These are phyloP conservation scores for Saimiri boliviensis DNA, from an alignment of 2,113 vertebrate genomes.

Conservation along the genomic window DNA sequence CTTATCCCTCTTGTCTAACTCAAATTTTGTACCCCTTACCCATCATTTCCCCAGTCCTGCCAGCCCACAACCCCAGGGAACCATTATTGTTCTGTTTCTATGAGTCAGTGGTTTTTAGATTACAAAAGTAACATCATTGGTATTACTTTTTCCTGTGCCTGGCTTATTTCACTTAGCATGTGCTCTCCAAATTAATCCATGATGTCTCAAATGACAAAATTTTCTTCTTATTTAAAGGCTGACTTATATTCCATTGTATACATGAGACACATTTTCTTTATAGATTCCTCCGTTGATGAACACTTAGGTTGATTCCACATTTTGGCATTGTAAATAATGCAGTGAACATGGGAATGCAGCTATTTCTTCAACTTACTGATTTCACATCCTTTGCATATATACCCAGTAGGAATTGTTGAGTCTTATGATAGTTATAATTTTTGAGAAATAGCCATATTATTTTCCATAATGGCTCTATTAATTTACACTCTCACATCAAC, in stretches of 20 bases:
- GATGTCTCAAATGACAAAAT: background rate
- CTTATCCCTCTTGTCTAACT: background rate
- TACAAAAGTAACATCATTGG: background rate
- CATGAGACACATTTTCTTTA: background rate
- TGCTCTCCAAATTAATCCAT: background rate
- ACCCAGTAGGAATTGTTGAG: background rate
- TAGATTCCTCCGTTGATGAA: background rate
- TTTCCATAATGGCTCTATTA: background rate
- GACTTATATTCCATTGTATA: background rate
- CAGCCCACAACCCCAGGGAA: background rate
- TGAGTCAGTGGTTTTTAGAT: background rate
- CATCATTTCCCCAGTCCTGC: background rate
- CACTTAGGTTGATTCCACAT: background rate
- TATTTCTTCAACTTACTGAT: background rate
- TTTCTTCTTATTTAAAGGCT: background rate
- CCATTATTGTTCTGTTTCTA: background rate
- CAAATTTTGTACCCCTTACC: background rate
- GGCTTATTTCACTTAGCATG: background rate
- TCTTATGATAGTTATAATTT: background rate
- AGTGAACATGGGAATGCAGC: background rate
- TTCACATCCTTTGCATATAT: background rate
- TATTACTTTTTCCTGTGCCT: background rate
- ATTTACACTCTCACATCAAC: background rate
- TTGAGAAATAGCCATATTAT: background rate
- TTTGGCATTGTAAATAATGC: background rate